Conservation (phyloP, 2,113 vertebrate species). For the Myanophis thanlyinensis region DNA sequence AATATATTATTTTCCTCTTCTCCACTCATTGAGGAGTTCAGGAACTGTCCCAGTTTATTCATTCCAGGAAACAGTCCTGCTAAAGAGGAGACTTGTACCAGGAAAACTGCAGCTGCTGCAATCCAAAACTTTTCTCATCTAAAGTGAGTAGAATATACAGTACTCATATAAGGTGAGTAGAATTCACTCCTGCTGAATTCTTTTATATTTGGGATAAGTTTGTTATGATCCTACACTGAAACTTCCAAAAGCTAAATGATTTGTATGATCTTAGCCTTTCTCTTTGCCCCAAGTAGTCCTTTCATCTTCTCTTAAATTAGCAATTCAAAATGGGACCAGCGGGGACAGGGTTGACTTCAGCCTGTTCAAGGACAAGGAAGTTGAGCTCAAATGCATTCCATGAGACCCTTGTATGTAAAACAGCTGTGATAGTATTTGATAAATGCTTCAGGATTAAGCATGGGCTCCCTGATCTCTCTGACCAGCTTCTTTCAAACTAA, state of each 20-base stretch:
- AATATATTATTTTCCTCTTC: too few relatives aligned
- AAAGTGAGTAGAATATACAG: not conserved
- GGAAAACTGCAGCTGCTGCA: not conserved
- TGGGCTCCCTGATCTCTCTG: constrained; percentile 12
- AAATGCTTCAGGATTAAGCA: constrained; percentile 6
- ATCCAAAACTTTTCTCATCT: not conserved
- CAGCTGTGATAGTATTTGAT: not conserved
- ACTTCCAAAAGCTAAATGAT: not conserved
- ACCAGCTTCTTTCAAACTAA: constrained; percentile 20
- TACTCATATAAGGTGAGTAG: not conserved
- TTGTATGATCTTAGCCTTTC: not conserved
- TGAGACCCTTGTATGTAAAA: constrained; percentile 14
- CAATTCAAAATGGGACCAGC: not conserved
- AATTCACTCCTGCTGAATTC: not conserved
- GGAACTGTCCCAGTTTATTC: not conserved
- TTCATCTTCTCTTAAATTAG: not conserved
- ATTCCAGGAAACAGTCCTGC: not conserved
- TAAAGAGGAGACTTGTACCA: not conserved
- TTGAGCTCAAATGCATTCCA: not conserved
- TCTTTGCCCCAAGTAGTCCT: not conserved
- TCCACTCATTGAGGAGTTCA: not conserved
- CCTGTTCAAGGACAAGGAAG: not conserved
- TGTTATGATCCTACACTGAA: not conserved
- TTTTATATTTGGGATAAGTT: not conserved
- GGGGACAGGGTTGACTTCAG: not conserved